Evolutionary conservation across 2,113 vertebrate genomes (phyloP), one percentile per base, ranked within the genome.

Genomic region (Eurypyga helias): DNA sequence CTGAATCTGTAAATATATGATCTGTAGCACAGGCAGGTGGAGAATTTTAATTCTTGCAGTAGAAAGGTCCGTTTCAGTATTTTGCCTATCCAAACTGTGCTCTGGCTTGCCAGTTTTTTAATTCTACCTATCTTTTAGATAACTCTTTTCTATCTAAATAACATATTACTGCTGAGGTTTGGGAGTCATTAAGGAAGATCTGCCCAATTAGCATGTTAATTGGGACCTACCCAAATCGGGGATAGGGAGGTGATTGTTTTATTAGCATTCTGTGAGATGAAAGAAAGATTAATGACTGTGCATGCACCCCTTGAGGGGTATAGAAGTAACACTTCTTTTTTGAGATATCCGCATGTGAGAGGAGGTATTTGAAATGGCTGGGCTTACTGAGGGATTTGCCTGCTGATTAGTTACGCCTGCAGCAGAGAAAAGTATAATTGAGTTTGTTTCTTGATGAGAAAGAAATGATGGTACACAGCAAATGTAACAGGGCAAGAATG

Each of bases 121-220:
- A 80, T 96, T 89, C 77, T 65, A 81, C 83, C 60, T 84, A 87
- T 92, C 69, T 92, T 92, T 64, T 69, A 86, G 88, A 76, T 92
- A 93, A 90, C 95, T 96, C 88, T 94, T 95, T 96, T 91, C 95
- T 93, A 91, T 89, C 90, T 92, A 96, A 96, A 93, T 92, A 96
- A 95, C 76, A 11, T 87, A 96, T 95, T 95, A 89, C 95, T 91
- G 90, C 90, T 89, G 96, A 91, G 95, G 28, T 95, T 97, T 93
- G 89, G 92, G 89, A 96, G 76, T 65, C 95, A 92, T 95, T 97
- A 93, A 90, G 89, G 92, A 92, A 97, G 97, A 93, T 96, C 61
- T 96, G 92, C 94, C 89, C 89, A 95, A 96, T 97, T 96, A 97
- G 94, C 94, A 95, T 94, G 96, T 95, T 97, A 95, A 97, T 97